These are phyloP conservation scores for Drosophila arawakana DNA, from an alignment of 1,140 invertebrate genomes.

Conservation along the genomic window DNA sequence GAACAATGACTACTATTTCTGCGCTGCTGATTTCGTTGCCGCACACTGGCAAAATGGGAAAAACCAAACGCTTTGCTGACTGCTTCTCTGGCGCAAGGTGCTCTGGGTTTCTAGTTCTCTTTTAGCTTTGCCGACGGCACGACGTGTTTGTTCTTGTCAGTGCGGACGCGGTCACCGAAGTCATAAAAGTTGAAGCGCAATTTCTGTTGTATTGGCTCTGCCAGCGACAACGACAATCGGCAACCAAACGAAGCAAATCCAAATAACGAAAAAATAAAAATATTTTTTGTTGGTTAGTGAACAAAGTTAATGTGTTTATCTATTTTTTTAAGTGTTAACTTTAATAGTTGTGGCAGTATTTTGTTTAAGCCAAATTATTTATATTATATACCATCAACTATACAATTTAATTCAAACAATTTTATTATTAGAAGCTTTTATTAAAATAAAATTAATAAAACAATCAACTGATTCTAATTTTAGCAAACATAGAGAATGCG, in stretches of 20 bases:
- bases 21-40: background rate
- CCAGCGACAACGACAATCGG: slow-evolving; percentile 14
- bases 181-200: slow-evolving; percentile 34
- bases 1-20: too few species aligned
- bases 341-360: too few species aligned
- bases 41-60: slow-evolving; percentile 21
- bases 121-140: slow-evolving; percentile 81
- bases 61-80: slow-evolving; percentile 41
- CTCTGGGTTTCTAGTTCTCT: slow-evolving; percentile 71
- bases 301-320: background rate
- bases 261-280: slow-evolving; percentile 5
- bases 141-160: slow-evolving; percentile 67
- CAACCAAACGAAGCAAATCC: slow-evolving; percentile 32
- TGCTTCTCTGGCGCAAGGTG: slow-evolving; percentile 40
- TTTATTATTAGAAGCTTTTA: background rate
- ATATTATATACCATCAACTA: background rate
- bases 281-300: slow-evolving; percentile 19
- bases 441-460: background rate
- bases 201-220: slow-evolving; percentile 28
- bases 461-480: too few species aligned
- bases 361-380: too few species aligned
- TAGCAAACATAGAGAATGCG: too few species aligned
- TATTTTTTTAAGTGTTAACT: slow-evolving; percentile 2
- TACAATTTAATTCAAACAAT: too few species aligned
- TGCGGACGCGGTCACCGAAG: slow-evolving; percentile 34